phyloP scores from a whole-genome alignment of 1,140 invertebrate species.

The Formica exsecta region DNA sequence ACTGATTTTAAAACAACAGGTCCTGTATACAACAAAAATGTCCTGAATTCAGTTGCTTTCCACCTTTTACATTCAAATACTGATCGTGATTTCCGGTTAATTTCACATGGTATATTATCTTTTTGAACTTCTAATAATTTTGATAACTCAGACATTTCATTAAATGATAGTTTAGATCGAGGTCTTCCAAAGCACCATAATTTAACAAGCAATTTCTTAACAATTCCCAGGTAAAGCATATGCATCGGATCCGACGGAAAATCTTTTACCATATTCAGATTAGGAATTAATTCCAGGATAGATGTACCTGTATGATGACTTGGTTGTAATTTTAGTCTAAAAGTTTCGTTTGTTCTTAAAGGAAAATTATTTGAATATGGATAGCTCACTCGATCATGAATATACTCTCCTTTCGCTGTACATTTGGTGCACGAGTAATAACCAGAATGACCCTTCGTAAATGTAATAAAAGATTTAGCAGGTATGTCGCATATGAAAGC shows the following conservation, averaged over 20 bases:
- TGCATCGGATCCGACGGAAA: not conserved
- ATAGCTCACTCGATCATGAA: not conserved
- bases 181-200: too few species aligned
- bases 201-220: too few species aligned
- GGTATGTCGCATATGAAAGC: slow-evolving; percentile 10
- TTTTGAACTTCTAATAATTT: not conserved
- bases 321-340: not conserved
- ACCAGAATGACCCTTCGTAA: slow-evolving; percentile 4
- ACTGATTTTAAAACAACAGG: not conserved
- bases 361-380: slow-evolving; percentile 1
- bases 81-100: slow-evolving; percentile 12
- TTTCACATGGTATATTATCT: not conserved
- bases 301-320: not conserved
- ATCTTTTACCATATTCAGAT: not conserved
- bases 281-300: not conserved
- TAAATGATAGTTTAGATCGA: slow-evolving; percentile 7
- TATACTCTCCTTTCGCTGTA: not conserved
- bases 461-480: not conserved
- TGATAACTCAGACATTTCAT: not conserved
- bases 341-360: not conserved
- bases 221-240: too few species aligned
- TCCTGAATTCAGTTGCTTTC: slow-evolving; percentile 7
- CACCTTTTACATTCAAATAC: not conserved
- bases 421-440: slow-evolving; percentile 7
- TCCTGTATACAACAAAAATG: slow-evolving; percentile 15